Evolutionary conservation across 2,797 vertebrate genomes (phyloP), one percentile per base, ranked within the genome.

Genomic region (Podarcis siculus): DNA sequence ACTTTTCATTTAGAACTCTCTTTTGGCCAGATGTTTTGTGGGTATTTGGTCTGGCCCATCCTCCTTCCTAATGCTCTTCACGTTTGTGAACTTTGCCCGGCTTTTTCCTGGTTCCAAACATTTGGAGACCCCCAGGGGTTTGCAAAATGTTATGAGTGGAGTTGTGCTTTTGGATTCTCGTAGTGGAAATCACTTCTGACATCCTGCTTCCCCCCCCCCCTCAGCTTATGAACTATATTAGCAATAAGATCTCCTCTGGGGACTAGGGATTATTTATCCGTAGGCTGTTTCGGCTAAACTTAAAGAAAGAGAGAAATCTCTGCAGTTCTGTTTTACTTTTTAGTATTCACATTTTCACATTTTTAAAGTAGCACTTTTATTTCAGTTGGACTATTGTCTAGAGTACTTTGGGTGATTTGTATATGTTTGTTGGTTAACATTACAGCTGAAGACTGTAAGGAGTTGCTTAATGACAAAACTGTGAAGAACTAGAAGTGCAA

Each of bases 11-110:
- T 39, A 21, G 13, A 67, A 37, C 25, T 76, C 37, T 27, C 42
- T n/a, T 87, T 75, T 66, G 37, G 58, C 79, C 71, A 76, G 79
- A 76, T 82, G 69, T 35, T 66, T 49, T 30, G 71, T 82, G 39
- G 72, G 39, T 25, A 66, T 13, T 25, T 64, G 30, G 58, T 23
- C 32, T 49, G 2, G 66, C 71, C 55, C 10, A 25, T 66, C 79
- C n/a, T 45, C 71, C 58, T 49, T 37, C 79, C 58, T 76, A 15
- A 45, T 82, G 72, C n/a, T 66, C 58, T 87, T 87, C 72, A 75
- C 35, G 27, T 82, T 87, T 66, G n/a, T 77, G 30, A 87, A 87
- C 86, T 87, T 87, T 82, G 79, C 86, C 79, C 79, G 75, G 37
- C 72, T 87, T 87, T 76, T 82, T 49, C 79, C 86, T 81, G 71